phyloP scores from a whole-genome alignment of 2,888 invertebrate species.

The Drosophila leonis region DNA sequence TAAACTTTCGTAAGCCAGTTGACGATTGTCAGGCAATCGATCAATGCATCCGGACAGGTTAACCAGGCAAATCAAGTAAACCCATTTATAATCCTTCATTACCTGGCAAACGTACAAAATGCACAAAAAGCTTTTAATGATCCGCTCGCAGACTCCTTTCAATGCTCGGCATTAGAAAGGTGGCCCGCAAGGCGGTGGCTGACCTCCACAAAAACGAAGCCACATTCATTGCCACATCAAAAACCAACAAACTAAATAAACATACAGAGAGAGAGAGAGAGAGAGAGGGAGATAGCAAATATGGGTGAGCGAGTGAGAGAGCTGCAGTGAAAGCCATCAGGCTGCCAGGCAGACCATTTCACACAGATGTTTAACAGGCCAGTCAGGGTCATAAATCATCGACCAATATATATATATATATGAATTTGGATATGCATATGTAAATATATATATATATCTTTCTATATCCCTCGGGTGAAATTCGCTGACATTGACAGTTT shows the following conservation, averaged over 20 bases:
- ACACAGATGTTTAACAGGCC: constrained; percentile 77
- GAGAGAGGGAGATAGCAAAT: not conserved
- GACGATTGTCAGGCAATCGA: constrained; percentile 52
- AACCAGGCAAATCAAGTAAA: constrained; percentile 28
- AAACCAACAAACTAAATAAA: constrained; percentile 14
- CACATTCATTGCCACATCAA: constrained; percentile 31
- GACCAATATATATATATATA: constrained; percentile 33
- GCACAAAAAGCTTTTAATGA: constrained; percentile 66
- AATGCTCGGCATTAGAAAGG: constrained; percentile 69
- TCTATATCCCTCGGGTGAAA: constrained; percentile 59
- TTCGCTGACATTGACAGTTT: constrained; percentile 73
- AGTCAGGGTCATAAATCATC: constrained; percentile 75
- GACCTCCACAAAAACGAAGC: constrained; percentile 68
- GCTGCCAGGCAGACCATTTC: constrained; percentile 64
- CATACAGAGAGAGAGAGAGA: not conserved
- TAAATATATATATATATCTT: constrained; percentile 27
- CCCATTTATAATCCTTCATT: constrained; percentile 77
- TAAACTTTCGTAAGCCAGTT: constrained; percentile 28
- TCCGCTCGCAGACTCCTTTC: constrained; percentile 64
- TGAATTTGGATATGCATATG: constrained; percentile 12
- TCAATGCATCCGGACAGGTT: constrained; percentile 60
- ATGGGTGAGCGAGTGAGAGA: constrained; percentile 10
- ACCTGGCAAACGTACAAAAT: constrained; percentile 37
- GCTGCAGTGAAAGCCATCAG: constrained; percentile 68
- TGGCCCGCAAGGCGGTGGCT: constrained; percentile 75